Percentiles rank a stretch among this genome's conserved stretches.
phyloP scores from a whole-genome alignment of 2,113 vertebrate species.

The Dicentrarchus labrax region DNA sequence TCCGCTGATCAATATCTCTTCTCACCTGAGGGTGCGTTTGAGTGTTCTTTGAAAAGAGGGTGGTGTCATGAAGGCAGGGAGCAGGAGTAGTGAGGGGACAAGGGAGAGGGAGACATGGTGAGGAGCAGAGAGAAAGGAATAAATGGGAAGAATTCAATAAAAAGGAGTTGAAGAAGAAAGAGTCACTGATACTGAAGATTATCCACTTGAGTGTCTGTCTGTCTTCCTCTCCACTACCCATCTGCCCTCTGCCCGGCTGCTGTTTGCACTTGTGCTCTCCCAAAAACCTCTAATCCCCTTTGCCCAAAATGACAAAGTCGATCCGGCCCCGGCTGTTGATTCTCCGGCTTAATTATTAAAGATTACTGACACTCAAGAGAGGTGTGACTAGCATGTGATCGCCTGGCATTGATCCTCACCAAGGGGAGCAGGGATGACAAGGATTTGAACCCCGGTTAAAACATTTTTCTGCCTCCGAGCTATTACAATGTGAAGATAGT shows the following conservation, averaged over 20 bases:
- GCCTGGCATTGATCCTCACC: constrained; percentile 24
- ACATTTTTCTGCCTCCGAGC: constrained; percentile 54
- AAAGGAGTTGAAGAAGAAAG: not conserved
- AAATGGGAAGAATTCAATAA: not conserved
- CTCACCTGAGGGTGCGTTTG: constrained; percentile 28
- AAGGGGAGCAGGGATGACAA: constrained; percentile 27
- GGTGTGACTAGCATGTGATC: constrained; percentile 71
- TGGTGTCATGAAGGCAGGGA: not conserved
- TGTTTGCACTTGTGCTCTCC: constrained; percentile 46
- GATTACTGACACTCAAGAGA: constrained; percentile 45
- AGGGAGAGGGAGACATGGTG: not conserved
- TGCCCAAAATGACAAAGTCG: constrained; percentile 50
- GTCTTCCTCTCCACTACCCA: not conserved
- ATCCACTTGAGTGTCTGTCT: constrained; percentile 16
- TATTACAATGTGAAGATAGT: constrained; percentile 39
- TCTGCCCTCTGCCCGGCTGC: constrained; percentile 4
- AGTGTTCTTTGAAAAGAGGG: constrained; percentile 6
- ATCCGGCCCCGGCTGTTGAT: constrained; percentile 40
- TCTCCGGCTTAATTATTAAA: constrained; percentile 64
- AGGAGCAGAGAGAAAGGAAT: not conserved
- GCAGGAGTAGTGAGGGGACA: not conserved
- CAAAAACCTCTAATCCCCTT: constrained; percentile 39
- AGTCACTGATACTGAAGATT: constrained; percentile 20
- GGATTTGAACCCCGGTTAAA: constrained; percentile 58
- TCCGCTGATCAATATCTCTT: constrained; percentile 60